These are phyloP conservation scores for Cephus runcator DNA, from an alignment of 2,888 invertebrate species.

Conservation along the genomic window DNA sequence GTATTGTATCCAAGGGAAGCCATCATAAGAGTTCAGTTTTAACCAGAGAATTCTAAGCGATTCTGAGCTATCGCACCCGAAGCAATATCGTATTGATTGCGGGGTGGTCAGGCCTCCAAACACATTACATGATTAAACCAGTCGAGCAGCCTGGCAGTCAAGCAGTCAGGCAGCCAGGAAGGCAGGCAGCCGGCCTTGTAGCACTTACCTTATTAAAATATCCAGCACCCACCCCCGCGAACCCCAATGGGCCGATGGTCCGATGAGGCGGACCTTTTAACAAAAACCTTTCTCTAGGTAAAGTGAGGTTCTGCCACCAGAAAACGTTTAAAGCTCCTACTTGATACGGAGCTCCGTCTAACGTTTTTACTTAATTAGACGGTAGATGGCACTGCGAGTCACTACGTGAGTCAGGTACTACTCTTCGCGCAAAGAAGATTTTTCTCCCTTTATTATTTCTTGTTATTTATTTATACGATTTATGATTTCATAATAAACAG, in stretches of 20 bases:
- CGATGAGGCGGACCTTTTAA: slow-evolving; percentile 2
- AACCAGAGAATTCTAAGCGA: neutral
- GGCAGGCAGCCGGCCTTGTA: slow-evolving; percentile 54
- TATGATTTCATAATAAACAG: neutral
- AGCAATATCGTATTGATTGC: slow-evolving; percentile 64
- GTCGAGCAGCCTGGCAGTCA: slow-evolving; percentile 44
- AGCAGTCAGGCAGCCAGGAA: slow-evolving; percentile 26
- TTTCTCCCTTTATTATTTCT: neutral
- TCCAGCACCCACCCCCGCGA: slow-evolving; percentile 49
- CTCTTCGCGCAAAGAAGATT: neutral
- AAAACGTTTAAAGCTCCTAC: neutral
- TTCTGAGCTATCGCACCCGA: slow-evolving; percentile 48
- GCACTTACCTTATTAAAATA: slow-evolving; percentile 67
- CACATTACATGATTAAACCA: slow-evolving; percentile 66
- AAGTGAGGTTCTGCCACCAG: neutral
- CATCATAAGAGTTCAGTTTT: neutral
- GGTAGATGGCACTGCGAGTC: neutral
- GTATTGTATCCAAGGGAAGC: neutral
- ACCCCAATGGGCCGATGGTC: slow-evolving; percentile 13
- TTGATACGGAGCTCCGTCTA: neutral
- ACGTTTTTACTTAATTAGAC: slow-evolving; percentile 5
- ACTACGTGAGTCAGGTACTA: neutral
- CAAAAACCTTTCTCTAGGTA: slow-evolving; percentile 9
- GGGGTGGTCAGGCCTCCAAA: slow-evolving; percentile 58
- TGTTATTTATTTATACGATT: neutral